Evolutionary conservation across 2,888 invertebrate genomes (phyloP), one percentile per base, ranked within the genome.

Genomic region (Yponomeuta evonymella): DNA sequence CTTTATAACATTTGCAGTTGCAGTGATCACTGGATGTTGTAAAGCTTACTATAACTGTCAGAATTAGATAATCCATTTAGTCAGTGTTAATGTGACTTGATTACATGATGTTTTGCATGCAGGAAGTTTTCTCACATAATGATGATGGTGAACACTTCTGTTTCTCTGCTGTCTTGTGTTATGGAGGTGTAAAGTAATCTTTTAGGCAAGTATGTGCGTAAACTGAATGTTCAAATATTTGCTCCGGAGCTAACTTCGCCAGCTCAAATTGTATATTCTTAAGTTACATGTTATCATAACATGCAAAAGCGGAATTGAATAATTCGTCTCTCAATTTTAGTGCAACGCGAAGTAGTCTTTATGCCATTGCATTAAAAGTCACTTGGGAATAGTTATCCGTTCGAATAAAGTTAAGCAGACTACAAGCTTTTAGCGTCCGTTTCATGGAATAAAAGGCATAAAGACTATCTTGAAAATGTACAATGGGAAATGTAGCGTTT

Each of bases 351-450:
- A 58, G 51, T 58, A 58, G 51, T 12, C 51, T 58, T 58, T 58
- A 58, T 58, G 3, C 12, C 51, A 15, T 15, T 12, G 51, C 51
- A 15, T 58, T 58, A 58, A 58, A 58, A 58, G 51, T 15, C 51
- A 58, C 51, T 15, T 2, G 51, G 15, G 15, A 58, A 58, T 15
- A 15, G 51, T 15, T 58, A 58, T 58, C 12, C 51, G 15, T 15
- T 15, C 15, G 51, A 15, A 58, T 58, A 58, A 43, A 2, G 51
- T 58, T 58, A 58, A 58, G 51, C 51, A 15, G 51, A 15, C 51
- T 58, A 58, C 51, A 58, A 58, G 51, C 51, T 58, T 58, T 58
- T 15, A 58, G 51, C 51, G 51, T 58, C 51, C 51, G 51, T 58
- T 58, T 58, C 51, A 58, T 58, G 15, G 51, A 58, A 58, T 58